A percentile compares a stretch with the other conserved stretches of the same genome.
Conservation (phyloP, 2,888 invertebrate genomes). For the Sinhomidia bicolor region DNA sequence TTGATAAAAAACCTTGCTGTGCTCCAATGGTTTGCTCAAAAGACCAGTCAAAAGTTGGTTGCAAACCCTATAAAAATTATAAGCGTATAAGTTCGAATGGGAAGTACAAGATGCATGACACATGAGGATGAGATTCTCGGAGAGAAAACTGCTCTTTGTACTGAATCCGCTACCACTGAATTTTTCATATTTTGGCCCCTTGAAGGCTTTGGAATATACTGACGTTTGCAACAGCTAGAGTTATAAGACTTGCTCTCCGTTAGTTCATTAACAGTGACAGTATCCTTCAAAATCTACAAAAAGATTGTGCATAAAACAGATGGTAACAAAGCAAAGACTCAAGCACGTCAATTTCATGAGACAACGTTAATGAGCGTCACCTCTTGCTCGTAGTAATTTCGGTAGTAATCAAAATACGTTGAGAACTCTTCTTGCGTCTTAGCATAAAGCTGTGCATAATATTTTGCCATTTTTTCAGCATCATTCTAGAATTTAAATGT, state of each 20-base stretch:
- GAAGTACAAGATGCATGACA: conserved; percentile 76
- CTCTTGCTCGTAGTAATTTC: conserved; percentile 87
- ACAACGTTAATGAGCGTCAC: conserved; percentile 27
- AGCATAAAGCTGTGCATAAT: conserved; percentile 89
- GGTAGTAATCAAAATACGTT: conserved; percentile 88
- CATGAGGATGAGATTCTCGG: conserved; percentile 77
- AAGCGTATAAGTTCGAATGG: conserved; percentile 78
- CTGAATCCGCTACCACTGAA: conserved; percentile 76
- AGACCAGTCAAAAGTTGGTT: conserved; percentile 81
- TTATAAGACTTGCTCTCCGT: too few relatives aligned
- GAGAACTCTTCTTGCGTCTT: conserved; percentile 87
- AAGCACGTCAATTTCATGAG: too few relatives aligned
- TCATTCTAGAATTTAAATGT: conserved; percentile 84
- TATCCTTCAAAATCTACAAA: too few relatives aligned
- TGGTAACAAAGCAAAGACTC: too few relatives aligned
- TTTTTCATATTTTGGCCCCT: background rate
- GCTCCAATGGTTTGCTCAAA: conserved; percentile 40
- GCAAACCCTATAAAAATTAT: conserved; percentile 79
- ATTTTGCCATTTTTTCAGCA: conserved; percentile 88
- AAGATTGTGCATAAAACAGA: too few relatives aligned
- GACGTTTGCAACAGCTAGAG: too few relatives aligned
- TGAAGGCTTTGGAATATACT: too few relatives aligned
- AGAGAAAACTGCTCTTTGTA: conserved; percentile 80
- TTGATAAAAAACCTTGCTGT: conserved; percentile 32
- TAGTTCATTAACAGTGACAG: too few relatives aligned